Evolutionary conservation across 2,797 vertebrate species (phyloP).

Genomic region (Petrocephalus schoutedeni): DNA sequence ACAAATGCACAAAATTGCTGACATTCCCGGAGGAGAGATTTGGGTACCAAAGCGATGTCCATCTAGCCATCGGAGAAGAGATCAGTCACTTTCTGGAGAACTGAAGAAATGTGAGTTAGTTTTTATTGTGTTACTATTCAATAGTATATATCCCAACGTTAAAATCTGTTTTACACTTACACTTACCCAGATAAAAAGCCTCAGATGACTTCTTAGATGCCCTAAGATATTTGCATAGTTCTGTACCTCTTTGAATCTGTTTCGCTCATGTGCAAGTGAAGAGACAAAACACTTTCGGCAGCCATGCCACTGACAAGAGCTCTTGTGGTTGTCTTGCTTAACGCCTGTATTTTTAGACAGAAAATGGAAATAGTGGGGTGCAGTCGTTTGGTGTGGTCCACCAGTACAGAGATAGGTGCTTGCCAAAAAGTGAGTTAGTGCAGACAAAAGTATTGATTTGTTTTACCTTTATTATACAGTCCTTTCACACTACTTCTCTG

Average conservation of each 20-base stretch:
- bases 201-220: neutral
- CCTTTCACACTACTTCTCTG: neutral
- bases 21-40: neutral
- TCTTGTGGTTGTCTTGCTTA: neutral
- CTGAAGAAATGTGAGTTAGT: neutral
- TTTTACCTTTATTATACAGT: neutral
- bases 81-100: neutral
- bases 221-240: neutral
- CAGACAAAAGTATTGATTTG: neutral
- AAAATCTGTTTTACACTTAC: neutral
- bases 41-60: neutral
- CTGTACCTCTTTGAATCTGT: neutral
- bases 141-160: neutral
- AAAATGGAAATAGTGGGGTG: neutral
- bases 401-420: neutral
- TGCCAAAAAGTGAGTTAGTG: neutral
- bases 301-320: neutral
- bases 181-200: neutral
- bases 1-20: neutral
- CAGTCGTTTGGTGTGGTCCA: neutral
- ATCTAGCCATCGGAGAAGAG: neutral
- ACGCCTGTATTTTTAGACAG: neutral
- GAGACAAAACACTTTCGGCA: neutral
- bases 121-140: neutral
- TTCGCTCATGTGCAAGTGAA: neutral